phyloP scores from a whole-genome alignment of 2,888 invertebrate species.

The Pheosia tremula region DNA sequence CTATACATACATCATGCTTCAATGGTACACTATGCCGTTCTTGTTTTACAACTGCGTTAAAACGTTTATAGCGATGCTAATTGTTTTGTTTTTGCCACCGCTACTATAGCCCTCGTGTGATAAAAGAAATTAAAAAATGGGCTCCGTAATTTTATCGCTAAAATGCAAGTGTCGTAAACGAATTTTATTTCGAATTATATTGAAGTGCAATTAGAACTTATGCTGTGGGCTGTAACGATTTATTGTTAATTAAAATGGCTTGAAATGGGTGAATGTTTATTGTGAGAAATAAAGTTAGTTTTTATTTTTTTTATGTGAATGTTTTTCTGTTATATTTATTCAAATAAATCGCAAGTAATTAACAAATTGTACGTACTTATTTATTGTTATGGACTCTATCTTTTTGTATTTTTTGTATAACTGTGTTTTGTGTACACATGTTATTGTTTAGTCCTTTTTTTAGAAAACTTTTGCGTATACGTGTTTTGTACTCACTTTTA shows the following conservation, averaged over 20 bases:
- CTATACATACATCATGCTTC: no score
- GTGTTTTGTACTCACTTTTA: no score
- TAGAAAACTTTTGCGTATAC: no score
- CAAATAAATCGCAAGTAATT: no score
- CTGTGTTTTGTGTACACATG: no score
- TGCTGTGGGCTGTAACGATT: slow-evolving; percentile 24
- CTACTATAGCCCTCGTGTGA: not conserved
- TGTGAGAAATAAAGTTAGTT: slow-evolving; percentile 42
- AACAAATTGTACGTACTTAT: no score
- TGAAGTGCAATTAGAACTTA: slow-evolving; percentile 22
- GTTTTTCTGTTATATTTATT: slow-evolving; percentile 9
- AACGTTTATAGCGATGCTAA: not conserved
- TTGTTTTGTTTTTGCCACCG: slow-evolving; percentile 2
- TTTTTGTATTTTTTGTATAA: no score
- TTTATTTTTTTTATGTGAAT: slow-evolving; percentile 16
- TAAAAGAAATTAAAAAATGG: not conserved
- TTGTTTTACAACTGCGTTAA: not conserved
- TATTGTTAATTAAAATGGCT: slow-evolving; percentile 54
- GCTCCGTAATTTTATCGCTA: slow-evolving; percentile 9
- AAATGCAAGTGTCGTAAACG: slow-evolving; percentile 25
- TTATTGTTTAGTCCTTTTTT: no score
- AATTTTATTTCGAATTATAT: slow-evolving; percentile 22
- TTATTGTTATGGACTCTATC: no score
- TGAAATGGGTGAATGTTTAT: slow-evolving; percentile 49
- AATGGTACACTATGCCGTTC: no score